Base-by-base conservation (phyloP, 2,888 invertebrate genomes). In the Toxonevra muliebris region DNA sequence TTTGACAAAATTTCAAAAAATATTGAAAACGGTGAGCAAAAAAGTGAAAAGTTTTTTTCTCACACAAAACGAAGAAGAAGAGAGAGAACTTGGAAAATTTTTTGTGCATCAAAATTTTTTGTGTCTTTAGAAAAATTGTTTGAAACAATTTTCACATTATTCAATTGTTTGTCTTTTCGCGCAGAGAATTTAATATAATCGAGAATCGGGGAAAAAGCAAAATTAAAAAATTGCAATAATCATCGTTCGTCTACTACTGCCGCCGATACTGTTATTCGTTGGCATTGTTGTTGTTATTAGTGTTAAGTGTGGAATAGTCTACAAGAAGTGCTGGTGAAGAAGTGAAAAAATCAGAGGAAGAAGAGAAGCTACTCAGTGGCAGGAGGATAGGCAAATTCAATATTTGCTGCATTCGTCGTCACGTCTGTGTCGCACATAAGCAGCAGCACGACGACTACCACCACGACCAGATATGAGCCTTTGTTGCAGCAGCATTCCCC, bases 31-130 rank as follows among this genome's bases (percentile, higher is more conserved):
- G 68, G 71, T 71, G 52, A 67, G 71, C 30, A 55, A 57, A 62
- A 63, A 5, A 20, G 45, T 11, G n/a, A 30, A 55, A 45, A 60
- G 1, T 19, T 13, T 17, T 15, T 57, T 40, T 57, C 40, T 30
- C 42, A n/a, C 52, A 12, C 40, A 41, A 45, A 20, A 7, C 42
- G 43, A 63, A 54, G 50, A 61, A 65, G 19, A 59, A 64, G 41
- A 68, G 68, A 43, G 50, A 61, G 55, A 57, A 59, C 19, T 12
- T 59, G 9, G 57, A 20, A 48, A 66, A 61, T 61, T 65, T 55
- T 53, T 58, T 55, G 57, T 66, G 59, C 67, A 58, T 71, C 69
- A 60, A 74, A 74, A 71, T 73, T 74, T 70, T 65, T 57, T 71
- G 71, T 71, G 58, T 59, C 42, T 64, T 68, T 69, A 53, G 59